Evolutionary conservation across 2,113 vertebrate species (phyloP).

Genomic region (Rattus rattus): DNA sequence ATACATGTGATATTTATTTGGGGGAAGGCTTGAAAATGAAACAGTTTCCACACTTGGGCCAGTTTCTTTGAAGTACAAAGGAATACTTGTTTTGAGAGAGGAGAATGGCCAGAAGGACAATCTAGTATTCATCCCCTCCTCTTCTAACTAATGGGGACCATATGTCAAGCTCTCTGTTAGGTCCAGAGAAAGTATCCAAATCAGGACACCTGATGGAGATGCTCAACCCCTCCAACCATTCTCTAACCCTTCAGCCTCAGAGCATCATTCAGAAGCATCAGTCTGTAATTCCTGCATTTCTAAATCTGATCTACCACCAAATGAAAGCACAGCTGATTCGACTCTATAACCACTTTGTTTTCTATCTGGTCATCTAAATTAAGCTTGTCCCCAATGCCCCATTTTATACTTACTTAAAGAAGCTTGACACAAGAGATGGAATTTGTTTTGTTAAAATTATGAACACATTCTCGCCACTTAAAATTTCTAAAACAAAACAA

Average conservation of each 20-base stretch:
- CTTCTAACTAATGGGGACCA: background rate
- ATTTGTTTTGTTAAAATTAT: constrained; percentile 33
- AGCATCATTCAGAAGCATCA: background rate
- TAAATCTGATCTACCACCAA: background rate
- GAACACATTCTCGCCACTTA: background rate
- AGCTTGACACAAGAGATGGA: background rate
- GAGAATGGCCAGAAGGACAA: background rate
- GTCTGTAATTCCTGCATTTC: background rate
- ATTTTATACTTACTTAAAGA: background rate
- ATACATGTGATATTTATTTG: background rate
- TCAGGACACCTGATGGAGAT: no score
- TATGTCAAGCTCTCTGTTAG: background rate
- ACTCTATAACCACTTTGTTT: background rate
- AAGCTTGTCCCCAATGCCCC: background rate
- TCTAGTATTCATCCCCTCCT: background rate
- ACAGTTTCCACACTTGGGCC: background rate
- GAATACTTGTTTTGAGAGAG: background rate
- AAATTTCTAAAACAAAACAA: background rate
- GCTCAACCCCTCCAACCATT: accelerated
- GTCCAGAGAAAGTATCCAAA: background rate
- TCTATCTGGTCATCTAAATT: background rate
- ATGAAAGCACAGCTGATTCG: background rate
- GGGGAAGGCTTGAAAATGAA: background rate
- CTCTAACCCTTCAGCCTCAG: background rate
- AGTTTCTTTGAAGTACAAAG: background rate